phyloP scores from a whole-genome alignment of 2,888 invertebrate genomes.

The Epicampocera succincta region DNA sequence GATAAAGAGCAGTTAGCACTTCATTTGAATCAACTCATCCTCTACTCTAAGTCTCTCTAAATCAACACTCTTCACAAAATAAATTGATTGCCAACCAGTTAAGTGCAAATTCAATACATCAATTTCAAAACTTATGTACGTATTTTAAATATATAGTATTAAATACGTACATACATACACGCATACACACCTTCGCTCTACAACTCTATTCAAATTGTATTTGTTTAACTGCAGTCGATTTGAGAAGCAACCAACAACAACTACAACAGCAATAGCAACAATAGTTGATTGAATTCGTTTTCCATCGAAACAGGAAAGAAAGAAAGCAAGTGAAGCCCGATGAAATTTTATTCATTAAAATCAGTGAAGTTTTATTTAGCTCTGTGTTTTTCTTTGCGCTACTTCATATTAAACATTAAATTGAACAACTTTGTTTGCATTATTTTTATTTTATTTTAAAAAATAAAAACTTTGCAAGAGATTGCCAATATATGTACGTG shows the following conservation, averaged over 20 bases:
- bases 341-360: constrained; percentile 6
- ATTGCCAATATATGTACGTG: too few relatives aligned
- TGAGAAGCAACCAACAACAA: not conserved
- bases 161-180: not conserved
- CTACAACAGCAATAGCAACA: too few relatives aligned
- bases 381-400: not conserved
- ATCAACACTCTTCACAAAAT: constrained; percentile 19
- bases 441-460: too few relatives aligned
- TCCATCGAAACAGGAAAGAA: not conserved
- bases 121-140: constrained; percentile 21
- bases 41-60: not conserved
- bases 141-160: not conserved
- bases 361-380: not conserved
- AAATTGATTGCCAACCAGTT: constrained; percentile 43
- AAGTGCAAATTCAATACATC: constrained; percentile 48
- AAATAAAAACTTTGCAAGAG: too few relatives aligned
- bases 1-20: constrained; percentile 20
- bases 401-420: too few relatives aligned
- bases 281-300: constrained; percentile 14
- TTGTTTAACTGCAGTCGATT: not conserved
- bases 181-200: too few relatives aligned
- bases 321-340: not conserved
- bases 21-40: constrained; percentile 5
- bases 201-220: not conserved
- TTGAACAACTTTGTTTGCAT: too few relatives aligned